Evolutionary conservation across 2,797 vertebrate genomes (phyloP).

Genomic region (Kryptolebias ocellatus): DNA sequence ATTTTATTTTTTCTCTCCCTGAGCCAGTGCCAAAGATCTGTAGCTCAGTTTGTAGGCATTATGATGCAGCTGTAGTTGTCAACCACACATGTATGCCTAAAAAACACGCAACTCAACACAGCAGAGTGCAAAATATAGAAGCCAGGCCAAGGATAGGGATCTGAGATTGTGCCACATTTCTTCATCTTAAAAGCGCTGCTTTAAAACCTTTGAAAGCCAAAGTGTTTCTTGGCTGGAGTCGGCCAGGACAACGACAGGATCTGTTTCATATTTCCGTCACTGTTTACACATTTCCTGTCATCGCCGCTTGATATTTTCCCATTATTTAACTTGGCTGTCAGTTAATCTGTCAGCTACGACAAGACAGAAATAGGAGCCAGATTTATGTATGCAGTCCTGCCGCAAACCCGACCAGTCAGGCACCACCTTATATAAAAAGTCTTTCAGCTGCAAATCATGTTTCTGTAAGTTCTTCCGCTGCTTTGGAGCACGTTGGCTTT

Average conservation of each 20-base stretch:
- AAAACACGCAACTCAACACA: neutral
- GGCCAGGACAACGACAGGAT: constrained; percentile 50
- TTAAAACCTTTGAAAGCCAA: constrained; percentile 32
- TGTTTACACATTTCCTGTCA: constrained; percentile 61
- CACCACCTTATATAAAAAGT: constrained; percentile 60
- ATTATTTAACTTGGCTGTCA: constrained; percentile 50
- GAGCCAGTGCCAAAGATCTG: no score
- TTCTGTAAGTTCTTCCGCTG: constrained; percentile 38
- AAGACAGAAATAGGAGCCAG: constrained; percentile 57
- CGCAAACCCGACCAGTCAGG: constrained; percentile 42
- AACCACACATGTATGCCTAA: neutral
- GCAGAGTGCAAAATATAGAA: neutral
- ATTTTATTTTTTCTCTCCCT: neutral
- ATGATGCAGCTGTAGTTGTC: neutral
- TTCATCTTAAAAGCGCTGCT: constrained; percentile 14
- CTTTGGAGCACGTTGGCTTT: constrained; percentile 9
- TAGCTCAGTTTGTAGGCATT: neutral
- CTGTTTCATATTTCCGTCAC: constrained; percentile 48
- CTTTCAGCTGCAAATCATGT: constrained; percentile 51
- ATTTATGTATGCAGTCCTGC: constrained; percentile 52
- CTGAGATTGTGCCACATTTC: neutral
- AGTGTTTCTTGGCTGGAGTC: constrained; percentile 32
- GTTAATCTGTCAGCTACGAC: constrained; percentile 52
- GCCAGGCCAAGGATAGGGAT: neutral
- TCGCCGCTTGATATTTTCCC: constrained; percentile 51